Base-by-base conservation (phyloP, 2,113 vertebrate species). In the Tonatia bakeri region DNA sequence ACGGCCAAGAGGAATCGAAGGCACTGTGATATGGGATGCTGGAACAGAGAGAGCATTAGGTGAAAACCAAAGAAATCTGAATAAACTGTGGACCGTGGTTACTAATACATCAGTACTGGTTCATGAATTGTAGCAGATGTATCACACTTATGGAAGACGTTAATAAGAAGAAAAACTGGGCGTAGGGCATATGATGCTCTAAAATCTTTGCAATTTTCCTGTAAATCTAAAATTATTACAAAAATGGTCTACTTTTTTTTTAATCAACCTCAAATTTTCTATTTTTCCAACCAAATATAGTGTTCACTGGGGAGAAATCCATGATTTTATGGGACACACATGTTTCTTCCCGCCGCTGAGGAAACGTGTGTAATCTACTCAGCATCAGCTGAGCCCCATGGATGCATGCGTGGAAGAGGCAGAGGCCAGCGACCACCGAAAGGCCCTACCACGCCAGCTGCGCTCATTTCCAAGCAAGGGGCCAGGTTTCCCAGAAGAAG, bases 321-420 rank as follows among this genome's bases (percentile, higher is more conserved):
- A 50, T 86, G 73, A 86, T 65, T 89, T 95, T 95, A 96, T 59
- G 65, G 54, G 80, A 72, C 40, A 80, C 54, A 67, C 10, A 47
- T 40, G 16, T 50, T 91, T 95, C 52, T 36, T 86, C 16, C 85
- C 33, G 82, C 89, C 73, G 82, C 61, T 75, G 79, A 83, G 38
- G 91, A 89, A 52, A 87, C 8, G 17, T 28, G 59, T 45, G 64
- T 56, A 61, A 94, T 43, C 77, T 54, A 73, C 14, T 26, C 75
- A 86, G 47, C 6, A 17, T 64, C 16, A 76, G 80, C 36, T 52
- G 75, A 90, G 77, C 69, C 65, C 83, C 52, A 22, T 0, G 65
- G 94, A 95, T 64, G 87, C 73, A 65, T 85, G 14, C 11, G 31
- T 24, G 52, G 1, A 36, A 56, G 47, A 90, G 33, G 72, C 26